Percentiles rank a stretch among this genome's conserved stretches.
These are phyloP conservation scores for Pollicipes pollicipes DNA, from an alignment of 1,140 invertebrate species.

Conservation along the genomic window DNA sequence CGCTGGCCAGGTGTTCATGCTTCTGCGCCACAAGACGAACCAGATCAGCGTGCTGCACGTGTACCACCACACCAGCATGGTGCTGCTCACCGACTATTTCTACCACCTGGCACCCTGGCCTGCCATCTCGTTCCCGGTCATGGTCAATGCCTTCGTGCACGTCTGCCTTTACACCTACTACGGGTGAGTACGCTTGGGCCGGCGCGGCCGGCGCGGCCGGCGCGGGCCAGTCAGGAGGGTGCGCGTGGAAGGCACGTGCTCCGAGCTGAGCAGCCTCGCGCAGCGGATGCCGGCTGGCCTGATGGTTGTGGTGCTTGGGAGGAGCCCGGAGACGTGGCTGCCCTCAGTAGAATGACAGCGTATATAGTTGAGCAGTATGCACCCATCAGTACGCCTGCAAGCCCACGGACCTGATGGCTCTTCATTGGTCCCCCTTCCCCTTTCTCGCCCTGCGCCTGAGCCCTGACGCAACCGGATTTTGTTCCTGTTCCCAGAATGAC, in stretches of 20 bases:
- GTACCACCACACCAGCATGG: slow-evolving; percentile 27
- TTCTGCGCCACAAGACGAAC: slow-evolving; percentile 29
- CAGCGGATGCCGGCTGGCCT: too few species aligned
- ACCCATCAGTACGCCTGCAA: too few species aligned
- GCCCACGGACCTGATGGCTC: too few species aligned
- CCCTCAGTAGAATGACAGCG: too few species aligned
- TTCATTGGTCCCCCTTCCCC: not conserved
- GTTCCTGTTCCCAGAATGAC: not conserved
- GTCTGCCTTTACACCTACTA: not conserved
- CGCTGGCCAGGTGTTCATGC: slow-evolving; percentile 23
- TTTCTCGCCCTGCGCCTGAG: too few species aligned
- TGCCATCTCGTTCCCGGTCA: slow-evolving; percentile 8
- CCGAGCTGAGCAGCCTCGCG: too few species aligned
- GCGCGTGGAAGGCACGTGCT: too few species aligned
- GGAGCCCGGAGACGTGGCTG: too few species aligned
- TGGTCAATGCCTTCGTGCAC: slow-evolving; percentile 7
- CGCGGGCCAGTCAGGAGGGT: too few species aligned
- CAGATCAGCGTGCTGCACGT: slow-evolving; percentile 31
- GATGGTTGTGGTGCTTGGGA: too few species aligned
- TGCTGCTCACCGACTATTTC: slow-evolving; percentile 7
- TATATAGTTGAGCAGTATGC: too few species aligned
- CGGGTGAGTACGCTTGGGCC: slow-evolving; percentile 2
- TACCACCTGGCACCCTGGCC: slow-evolving; percentile 7
- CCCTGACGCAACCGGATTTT: not conserved
- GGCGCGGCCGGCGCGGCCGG: too few species aligned